Percentiles rank a stretch among this genome's conserved stretches.
These are phyloP conservation scores for Crambe crambe DNA, from an alignment of 37 sponge, comb jelly and placozoan genomes.

Conservation along the genomic window DNA sequence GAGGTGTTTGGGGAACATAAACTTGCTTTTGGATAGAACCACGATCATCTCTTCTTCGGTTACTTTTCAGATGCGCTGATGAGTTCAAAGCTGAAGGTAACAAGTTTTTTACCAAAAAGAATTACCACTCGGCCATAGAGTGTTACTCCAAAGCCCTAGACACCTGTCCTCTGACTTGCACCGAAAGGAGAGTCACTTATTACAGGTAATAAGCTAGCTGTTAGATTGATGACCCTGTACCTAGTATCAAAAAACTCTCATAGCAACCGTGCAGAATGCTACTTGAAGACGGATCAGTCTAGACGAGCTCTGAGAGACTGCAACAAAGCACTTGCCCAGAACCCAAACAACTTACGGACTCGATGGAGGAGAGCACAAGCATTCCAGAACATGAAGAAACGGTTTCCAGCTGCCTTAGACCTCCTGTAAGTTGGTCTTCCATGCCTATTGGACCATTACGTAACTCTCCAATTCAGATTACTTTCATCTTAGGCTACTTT, in stretches of 20 bases:
- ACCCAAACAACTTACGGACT: conserved; percentile 36
- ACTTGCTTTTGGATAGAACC: background rate
- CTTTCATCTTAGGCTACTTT: too few species aligned
- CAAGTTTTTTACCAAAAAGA: conserved; percentile 14
- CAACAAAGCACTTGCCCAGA: conserved; percentile 42
- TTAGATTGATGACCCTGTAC: background rate
- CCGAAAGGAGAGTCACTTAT: conserved; percentile 51
- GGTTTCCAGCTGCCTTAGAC: conserved; percentile 41
- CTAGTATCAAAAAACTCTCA: background rate
- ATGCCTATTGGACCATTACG: too few species aligned
- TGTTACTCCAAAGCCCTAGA: conserved; percentile 48
- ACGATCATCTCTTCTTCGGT: too few species aligned
- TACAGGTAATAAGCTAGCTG: too few species aligned
- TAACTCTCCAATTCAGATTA: too few species aligned
- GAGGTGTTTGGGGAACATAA: background rate
- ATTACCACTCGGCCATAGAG: conserved; percentile 25
- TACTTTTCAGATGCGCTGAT: conserved; percentile 21
- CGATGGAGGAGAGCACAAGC: conserved; percentile 44
- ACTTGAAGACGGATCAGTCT: conserved; percentile 15
- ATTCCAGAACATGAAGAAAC: conserved; percentile 13
- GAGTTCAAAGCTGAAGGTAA: conserved; percentile 42
- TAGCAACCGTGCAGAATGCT: conserved; percentile 56
- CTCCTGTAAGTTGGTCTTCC: conserved; percentile 24
- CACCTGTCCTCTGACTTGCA: conserved; percentile 32
- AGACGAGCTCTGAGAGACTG: conserved; percentile 41